Base-by-base conservation (phyloP, 2,797 vertebrate genomes). In the Danio choprae region DNA sequence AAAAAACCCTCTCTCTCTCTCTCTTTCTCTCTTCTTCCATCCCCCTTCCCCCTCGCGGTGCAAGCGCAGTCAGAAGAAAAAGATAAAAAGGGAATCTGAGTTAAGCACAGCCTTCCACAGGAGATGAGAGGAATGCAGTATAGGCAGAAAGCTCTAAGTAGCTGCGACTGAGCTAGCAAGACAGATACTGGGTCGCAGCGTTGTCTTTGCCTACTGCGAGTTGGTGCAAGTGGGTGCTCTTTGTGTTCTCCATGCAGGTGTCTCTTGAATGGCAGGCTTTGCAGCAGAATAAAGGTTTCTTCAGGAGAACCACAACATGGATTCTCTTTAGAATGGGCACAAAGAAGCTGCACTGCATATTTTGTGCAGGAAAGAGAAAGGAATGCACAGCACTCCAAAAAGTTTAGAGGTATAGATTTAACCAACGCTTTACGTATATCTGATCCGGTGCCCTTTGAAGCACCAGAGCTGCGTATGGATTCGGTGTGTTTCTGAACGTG, bases 1-100 rank as follows among this genome's bases (percentile, higher is more conserved):
- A 79, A 44, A 29, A 29, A 29, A 1, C 15, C 51, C 29, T 22
- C 50, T 38, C 60, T 71, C 15, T 12, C 68, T 50, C 10, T 29
- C 29, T 29, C 29, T 29, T 29, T 29, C 29, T 29, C 10, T 11
- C 86, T 86, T 82, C 79, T 67, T 50, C 46, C 69, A 22, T 77
- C 56, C 84, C 87, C 87, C 85, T 75, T 82, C 84, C 67, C 76
- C 79, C 83, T 79, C 55, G 46, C 59, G 43, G 81, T 86, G 65
- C n/a, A 77, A 90, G 79, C 59, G 75, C 86, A 84, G 89, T 78
- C 81, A 83, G 77, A 86, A 89, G 88, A 88, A 88, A 86, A 79
- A 89, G 87, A 90, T 89, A 81, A 92, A 90, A 91, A 78, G 81
- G 62, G 69, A 85, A 73, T 79, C 74, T 74, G 84, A 86, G 88